A percentile compares a stretch with the other conserved stretches of the same genome.
phyloP scores from a whole-genome alignment of 1,140 invertebrate species.

The Drosophila kurseongensis region DNA sequence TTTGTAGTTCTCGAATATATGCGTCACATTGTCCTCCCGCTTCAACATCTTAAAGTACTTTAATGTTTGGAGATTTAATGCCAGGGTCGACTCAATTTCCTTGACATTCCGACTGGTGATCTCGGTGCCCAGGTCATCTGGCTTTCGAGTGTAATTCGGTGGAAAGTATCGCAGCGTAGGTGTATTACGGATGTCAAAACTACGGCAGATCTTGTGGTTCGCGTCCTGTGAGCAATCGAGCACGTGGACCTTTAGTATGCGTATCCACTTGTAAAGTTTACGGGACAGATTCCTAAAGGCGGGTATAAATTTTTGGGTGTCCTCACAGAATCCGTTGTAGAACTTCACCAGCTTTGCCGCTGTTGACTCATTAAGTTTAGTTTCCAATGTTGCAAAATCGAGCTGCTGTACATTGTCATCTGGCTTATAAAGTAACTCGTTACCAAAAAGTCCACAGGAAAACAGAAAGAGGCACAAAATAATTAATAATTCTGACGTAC shows the following conservation, averaged over 20 bases:
- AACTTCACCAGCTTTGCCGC: background rate
- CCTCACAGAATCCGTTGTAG: conserved; percentile 3
- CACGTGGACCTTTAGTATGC: background rate
- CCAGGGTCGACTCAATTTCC: background rate
- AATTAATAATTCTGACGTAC: background rate
- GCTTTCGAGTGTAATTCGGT: background rate
- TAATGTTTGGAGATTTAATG: background rate
- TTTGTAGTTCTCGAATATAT: background rate
- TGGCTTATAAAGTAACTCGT: background rate
- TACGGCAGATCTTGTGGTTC: background rate
- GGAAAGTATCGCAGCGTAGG: background rate
- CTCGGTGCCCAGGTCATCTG: background rate
- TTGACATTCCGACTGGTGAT: background rate
- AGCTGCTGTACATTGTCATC: background rate
- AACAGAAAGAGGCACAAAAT: background rate
- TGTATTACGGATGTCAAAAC: background rate
- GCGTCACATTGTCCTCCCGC: conserved; percentile 1
- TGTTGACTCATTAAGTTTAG: background rate
- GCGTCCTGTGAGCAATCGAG: background rate
- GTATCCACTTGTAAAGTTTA: background rate
- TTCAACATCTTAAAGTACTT: background rate
- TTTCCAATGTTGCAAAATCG: background rate
- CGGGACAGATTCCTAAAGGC: conserved; percentile 1
- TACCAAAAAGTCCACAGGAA: background rate
- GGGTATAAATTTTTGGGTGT: background rate